Evolutionary conservation across 2,113 vertebrate species (phyloP), one percentile per base, ranked within the genome.

Genomic region (Coreoperca whiteheadi): DNA sequence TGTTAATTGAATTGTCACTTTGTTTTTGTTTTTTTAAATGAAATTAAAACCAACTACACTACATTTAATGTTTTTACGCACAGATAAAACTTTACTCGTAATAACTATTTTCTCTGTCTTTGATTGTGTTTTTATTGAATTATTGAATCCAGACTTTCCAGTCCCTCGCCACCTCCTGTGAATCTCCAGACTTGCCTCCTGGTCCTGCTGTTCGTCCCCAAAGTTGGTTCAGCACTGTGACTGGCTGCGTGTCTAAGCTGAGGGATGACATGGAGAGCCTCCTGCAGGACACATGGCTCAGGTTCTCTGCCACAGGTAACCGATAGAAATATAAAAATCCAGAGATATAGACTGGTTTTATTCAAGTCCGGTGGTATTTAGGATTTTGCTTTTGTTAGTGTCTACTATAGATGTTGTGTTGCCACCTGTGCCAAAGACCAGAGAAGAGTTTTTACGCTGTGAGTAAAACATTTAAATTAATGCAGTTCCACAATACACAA

Each of bases 81-180:
- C 15, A 16, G 14, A 16, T 12, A 43, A 43, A 12, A 43, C 7
- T 50, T 20, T 20, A 23, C 20, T 53, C 16, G 15, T 20, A 8
- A 21, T 20, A 8, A 21, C 57, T 16, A 59, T 8, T 71, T 72
- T 53, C 6, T 50, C 48, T 50, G 12, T 59, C 8, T 43, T 11
- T 65, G 7, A 2, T 3, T 32, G 32, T 3, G 32, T 21, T 43
- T n/a, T n/a, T n/a, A n/a, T n/a, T n/a, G n/a, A n/a, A n/a, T n/a
- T 8, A 2, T 18, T 50, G 12, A 43, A 21, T 65, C 6, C 64
- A 85, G 79, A 71, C 20, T 2, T 88, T 84, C 64, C 64, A 75
- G 95, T 92, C 39, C 91, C 92, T 6, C 70, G 65, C 77, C 12
- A 25, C 25, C 34, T 64, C 57, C 0, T 70, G 50, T 54, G 74